Base-by-base conservation (phyloP, 2,113 vertebrate genomes). In the Terrapene triunguis region DNA sequence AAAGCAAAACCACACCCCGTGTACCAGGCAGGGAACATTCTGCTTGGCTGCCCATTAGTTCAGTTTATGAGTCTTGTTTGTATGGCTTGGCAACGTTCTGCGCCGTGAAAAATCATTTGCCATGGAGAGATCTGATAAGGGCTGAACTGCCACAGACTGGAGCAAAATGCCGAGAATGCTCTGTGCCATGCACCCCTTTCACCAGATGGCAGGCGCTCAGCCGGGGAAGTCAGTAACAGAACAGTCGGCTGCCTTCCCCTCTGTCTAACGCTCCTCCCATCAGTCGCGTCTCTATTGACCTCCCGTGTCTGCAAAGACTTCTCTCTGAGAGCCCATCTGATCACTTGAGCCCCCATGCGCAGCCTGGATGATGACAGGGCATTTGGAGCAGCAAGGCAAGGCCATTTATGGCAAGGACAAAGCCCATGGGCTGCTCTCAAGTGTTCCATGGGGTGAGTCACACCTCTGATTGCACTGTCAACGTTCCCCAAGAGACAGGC, bases 141-240 rank as follows among this genome's bases (percentile, higher is more conserved):
- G 44, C 65, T 79, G 89, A 93, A 81, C 89, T 97, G 95, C 94
- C 97, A 96, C 93, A 95, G 48, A 89, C 0, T 87, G 89, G 89
- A 97, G 97, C 95, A 97, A 95, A 96, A 97, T 97, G 96, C 96
- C 92, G 95, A 96, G 96, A 97, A 97, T 96, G 92, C 90, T 32
- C 79, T 0, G 0, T 57, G 81, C 81, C 94, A 91, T 95, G 93
- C 32, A 92, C 95, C 87, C 93, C 57, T 97, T 97, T 95, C 91
- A 95, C 92, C 93, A 96, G 94, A 25, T 90, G 89, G 92, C 89
- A 95, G 94, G 87, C 84, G 90, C 55, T 47, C 0, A 1, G 53
- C 44, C 89, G 84, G 89, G 93, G 35, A 62, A 62, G 13, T 29
- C 6, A 62, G 29, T 62, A 32, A 42, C 69, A 74, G 96, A 97